Evolutionary conservation across 2,113 vertebrate species (phyloP).

Genomic region (Podiceps cristatus): DNA sequence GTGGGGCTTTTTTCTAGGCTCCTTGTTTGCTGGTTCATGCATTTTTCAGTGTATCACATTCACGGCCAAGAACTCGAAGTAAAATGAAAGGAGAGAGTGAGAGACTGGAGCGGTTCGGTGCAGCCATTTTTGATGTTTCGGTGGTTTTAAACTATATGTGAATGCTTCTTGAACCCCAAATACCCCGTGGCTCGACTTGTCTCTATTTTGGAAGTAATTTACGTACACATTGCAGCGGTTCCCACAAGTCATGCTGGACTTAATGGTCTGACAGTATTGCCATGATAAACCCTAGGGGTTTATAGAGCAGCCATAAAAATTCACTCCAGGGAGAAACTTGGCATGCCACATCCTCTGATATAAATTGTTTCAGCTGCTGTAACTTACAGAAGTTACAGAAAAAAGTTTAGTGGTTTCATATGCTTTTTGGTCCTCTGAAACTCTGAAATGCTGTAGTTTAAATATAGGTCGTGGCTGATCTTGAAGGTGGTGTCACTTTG

Average conservation of each 20-base stretch:
- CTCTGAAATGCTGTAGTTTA: neutral
- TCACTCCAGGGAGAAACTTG: constrained; percentile 34
- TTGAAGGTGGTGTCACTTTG: neutral
- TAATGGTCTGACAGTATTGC: constrained; percentile 47
- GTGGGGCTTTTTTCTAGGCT: neutral
- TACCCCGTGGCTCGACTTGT: neutral
- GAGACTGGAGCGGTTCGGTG: neutral
- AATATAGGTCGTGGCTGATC: neutral
- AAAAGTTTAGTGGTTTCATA: neutral
- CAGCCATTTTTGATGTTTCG: neutral
- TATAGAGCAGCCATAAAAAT: constrained; percentile 51
- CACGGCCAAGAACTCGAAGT: neutral
- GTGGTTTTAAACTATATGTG: neutral
- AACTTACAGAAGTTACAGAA: neutral
- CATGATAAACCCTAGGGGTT: constrained; percentile 35
- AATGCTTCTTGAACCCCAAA: neutral
- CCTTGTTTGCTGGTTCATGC: neutral
- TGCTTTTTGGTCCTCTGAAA: neutral
- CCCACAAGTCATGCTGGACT: constrained; percentile 44
- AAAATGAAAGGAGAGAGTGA: neutral
- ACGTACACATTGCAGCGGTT: neutral
- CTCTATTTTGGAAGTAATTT: constrained; percentile 24
- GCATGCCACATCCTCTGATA: neutral
- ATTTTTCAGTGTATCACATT: neutral
- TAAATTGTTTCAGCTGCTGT: constrained; percentile 31